Base-by-base conservation (phyloP, 2,888 invertebrate species). In the Troides helena region DNA sequence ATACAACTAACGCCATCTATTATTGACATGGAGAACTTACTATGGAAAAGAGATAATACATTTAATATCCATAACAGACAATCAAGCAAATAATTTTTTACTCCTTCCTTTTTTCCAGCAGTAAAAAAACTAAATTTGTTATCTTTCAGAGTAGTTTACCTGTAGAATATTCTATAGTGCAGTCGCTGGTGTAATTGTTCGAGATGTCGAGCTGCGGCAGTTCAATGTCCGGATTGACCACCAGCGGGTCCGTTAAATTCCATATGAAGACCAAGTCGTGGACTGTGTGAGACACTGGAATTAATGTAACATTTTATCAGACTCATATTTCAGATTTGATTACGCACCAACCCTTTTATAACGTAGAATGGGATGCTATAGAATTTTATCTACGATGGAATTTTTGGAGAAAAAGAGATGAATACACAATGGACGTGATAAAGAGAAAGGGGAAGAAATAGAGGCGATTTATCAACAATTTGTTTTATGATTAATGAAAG, bases 251-350 rank as follows among this genome's bases (percentile, higher is more conserved):
- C 0, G 96, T 96, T 84, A 96, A 94, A 87, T 97, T 97, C 98
- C 98, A 98, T 77, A 97, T 96, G 85, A 98, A 98, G 71, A 97
- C 96, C 82, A 98, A 91, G 84, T 98, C 98, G 79, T 97, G 97
- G 56, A 96, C 97, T 58, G 98, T 98, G 82, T 98, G 97, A 0
- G 97, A 97, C 77, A 97, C 97, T 97, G 86, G 53, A 64, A 90
- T 57, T 46, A 46, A 46, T 46, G 17, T 46, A 46, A 46, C 14
- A 46, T 14, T 12, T 43, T 1, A 43, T 14, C 12, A 46, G 14
- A 2, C 0, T 14, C 4, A 46, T 12, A 21, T 21, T 21, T 21
- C 21, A 21, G 14, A 46, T 30, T 4, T 30, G 30, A 30, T 30
- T 30, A 30, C 30, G 30, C 30, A 30, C 30, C 3, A 30, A 30